Conservation (phyloP, 2,113 vertebrate genomes). For the Hoplias malabaricus region DNA sequence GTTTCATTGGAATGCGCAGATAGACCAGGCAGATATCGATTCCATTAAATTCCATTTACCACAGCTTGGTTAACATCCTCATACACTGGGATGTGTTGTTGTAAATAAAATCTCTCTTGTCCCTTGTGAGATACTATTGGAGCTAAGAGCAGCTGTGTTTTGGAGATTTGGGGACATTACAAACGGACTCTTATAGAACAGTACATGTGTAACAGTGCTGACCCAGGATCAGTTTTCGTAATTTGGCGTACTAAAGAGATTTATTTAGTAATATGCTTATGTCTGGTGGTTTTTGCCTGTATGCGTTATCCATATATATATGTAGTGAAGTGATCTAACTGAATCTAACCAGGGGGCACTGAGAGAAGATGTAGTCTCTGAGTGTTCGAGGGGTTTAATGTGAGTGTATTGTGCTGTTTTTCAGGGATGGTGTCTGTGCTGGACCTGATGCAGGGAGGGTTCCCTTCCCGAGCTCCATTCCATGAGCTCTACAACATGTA, state of each 20-base stretch:
- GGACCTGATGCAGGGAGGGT: conserved; percentile 98
- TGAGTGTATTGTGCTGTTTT: not conserved
- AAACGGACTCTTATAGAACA: no score
- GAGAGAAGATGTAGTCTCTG: not conserved
- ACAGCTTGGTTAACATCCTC: not conserved
- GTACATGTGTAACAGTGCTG: no score
- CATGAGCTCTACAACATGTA: conserved; percentile 99
- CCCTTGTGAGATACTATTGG: not conserved
- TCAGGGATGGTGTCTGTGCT: conserved; percentile 97
- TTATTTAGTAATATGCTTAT: no score
- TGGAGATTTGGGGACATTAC: no score
- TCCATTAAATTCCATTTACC: not conserved
- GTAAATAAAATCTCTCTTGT: not conserved
- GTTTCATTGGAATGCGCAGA: not conserved
- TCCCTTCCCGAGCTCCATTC: conserved; percentile 94
- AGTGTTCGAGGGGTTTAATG: not conserved
- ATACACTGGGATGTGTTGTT: not conserved
- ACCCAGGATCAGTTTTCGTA: not conserved
- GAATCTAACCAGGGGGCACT: not conserved
- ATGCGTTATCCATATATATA: no score
- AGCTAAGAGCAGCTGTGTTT: not conserved
- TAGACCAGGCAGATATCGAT: not conserved
- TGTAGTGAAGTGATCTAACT: not conserved
- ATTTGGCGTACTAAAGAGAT: not conserved
- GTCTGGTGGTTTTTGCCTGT: no score